A percentile compares a stretch with the other conserved stretches of the same genome.
Evolutionary conservation across 2,888 invertebrate species (phyloP).

Genomic region (Belgica antarctica): DNA sequence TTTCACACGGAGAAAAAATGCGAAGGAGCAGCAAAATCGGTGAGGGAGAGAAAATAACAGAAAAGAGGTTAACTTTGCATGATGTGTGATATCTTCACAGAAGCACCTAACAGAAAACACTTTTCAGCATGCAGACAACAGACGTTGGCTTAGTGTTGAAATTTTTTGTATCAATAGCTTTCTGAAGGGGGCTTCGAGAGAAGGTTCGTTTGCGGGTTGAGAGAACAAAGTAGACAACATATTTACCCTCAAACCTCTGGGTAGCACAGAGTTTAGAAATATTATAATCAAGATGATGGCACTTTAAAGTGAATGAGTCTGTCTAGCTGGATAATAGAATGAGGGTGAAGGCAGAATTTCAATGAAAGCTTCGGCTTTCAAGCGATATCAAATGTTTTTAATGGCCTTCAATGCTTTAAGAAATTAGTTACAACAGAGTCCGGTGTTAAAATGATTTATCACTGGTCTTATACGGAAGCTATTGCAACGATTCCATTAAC

Average conservation of each 20-base stretch:
- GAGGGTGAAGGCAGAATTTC: neutral
- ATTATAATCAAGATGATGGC: constrained; percentile 15
- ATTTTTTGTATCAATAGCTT: constrained; percentile 10
- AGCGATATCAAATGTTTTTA: constrained; percentile 8
- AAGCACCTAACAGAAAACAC: neutral
- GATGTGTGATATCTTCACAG: neutral
- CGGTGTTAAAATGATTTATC: neutral
- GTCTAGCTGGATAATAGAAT: too few relatives aligned
- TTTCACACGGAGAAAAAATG: neutral
- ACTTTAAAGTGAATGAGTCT: neutral
- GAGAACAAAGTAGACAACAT: neutral
- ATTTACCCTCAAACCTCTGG: constrained; percentile 6
- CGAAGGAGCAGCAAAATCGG: neutral
- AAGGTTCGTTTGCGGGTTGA: too few relatives aligned
- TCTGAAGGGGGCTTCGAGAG: neutral
- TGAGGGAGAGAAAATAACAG: too few relatives aligned
- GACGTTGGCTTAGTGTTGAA: constrained; percentile 1
- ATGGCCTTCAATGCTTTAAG: constrained; percentile 2
- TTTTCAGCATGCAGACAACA: neutral
- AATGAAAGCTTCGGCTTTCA: neutral
- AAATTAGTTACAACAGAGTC: constrained; percentile 7
- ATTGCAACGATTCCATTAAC: too few relatives aligned
- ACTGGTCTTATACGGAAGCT: too few relatives aligned
- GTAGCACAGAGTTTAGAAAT: neutral
- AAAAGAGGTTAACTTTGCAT: neutral